Percentiles rank a stretch among this genome's conserved stretches.
Evolutionary conservation across 2,888 invertebrate genomes (phyloP).

Genomic region (Apocheima hispidaria): DNA sequence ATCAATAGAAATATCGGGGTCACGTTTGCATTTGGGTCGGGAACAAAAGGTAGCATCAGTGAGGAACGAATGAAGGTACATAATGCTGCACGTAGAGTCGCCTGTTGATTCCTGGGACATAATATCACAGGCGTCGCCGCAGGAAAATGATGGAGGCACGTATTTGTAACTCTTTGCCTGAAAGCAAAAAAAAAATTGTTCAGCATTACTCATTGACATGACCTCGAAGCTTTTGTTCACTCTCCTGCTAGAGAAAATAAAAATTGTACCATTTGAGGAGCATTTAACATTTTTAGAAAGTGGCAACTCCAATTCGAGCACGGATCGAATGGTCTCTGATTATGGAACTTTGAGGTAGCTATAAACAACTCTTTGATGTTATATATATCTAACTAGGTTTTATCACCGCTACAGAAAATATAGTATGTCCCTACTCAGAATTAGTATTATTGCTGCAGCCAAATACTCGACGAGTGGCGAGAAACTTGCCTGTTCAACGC

Average conservation of each 20-base stretch:
- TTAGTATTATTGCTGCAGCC: too few species aligned
- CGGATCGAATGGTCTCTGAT: too few species aligned
- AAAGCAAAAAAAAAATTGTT: not conserved
- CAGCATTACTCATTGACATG: not conserved
- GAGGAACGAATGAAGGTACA: constrained; percentile 1
- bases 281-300: not conserved
- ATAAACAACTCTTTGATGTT: too few species aligned
- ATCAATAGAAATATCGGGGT: constrained; percentile 64
- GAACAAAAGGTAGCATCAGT: constrained; percentile 12
- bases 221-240: too few species aligned
- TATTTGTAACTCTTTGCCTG: constrained; percentile 41
- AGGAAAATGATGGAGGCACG: constrained; percentile 11
- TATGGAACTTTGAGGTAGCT: too few species aligned
- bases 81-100: constrained; percentile 9
- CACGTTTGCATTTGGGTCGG: constrained; percentile 64
- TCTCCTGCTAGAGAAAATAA: too few species aligned
- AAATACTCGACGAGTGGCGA: too few species aligned
- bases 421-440: too few species aligned
- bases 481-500: too few species aligned
- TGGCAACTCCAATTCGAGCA: not conserved
- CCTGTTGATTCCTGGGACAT: not conserved
- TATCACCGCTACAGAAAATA: too few species aligned
- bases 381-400: too few species aligned
- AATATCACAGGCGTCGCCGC: constrained; percentile 11
- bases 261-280: not conserved